phyloP scores from a whole-genome alignment of 2,113 vertebrate species.

The Zapus hudsonius region DNA sequence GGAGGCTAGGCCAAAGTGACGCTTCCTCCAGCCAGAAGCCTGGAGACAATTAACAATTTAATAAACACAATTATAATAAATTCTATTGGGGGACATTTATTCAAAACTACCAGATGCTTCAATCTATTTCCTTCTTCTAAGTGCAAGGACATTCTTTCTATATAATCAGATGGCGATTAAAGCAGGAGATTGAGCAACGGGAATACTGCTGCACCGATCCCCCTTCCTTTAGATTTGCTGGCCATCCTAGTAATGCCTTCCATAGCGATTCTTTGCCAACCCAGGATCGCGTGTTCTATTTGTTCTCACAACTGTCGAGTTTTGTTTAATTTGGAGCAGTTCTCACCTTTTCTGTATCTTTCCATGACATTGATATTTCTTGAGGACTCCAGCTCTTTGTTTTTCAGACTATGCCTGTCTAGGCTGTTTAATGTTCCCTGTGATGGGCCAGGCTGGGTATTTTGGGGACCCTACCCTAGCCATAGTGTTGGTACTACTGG shows the following conservation, averaged over 20 bases:
- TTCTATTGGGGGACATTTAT: too few species aligned
- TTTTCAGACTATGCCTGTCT: background rate
- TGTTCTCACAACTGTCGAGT: background rate
- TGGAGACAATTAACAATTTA: too few species aligned
- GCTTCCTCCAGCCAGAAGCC: too few species aligned
- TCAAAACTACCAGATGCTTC: too few species aligned
- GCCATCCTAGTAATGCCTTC: too few species aligned
- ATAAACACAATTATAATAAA: too few species aligned
- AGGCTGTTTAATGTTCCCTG: background rate
- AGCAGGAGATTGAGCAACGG: background rate
- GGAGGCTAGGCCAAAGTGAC: too few species aligned
- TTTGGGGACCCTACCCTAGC: too few species aligned
- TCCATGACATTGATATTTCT: background rate
- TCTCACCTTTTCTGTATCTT: background rate
- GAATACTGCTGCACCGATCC: background rate
- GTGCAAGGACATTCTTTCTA: background rate
- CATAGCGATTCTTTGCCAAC: background rate
- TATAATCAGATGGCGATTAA: background rate
- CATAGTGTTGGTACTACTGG: too few species aligned
- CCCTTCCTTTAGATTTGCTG: background rate
- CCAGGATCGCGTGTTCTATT: background rate
- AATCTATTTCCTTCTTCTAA: background rate
- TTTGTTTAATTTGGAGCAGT: background rate
- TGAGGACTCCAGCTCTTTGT: background rate
- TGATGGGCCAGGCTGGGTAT: background rate